Evolutionary conservation across 2,888 invertebrate genomes (phyloP).

Genomic region (Drosophila acutilabella): DNA sequence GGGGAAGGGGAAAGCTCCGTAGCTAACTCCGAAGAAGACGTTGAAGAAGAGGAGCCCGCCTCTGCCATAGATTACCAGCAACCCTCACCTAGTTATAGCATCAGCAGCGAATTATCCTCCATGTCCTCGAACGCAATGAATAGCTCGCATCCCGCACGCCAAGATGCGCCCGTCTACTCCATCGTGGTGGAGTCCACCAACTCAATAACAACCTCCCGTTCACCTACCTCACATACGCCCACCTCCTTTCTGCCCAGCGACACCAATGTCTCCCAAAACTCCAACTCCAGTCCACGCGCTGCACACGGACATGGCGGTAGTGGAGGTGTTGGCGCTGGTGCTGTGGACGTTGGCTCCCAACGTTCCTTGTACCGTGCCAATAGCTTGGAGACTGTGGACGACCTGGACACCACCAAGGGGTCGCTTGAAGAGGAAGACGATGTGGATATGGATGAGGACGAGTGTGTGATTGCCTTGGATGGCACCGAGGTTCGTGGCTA

Average conservation of each 20-base stretch:
- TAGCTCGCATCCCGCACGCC: constrained; percentile 3
- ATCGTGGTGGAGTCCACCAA: constrained; percentile 60
- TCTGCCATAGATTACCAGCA: constrained; percentile 12
- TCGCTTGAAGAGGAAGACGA: constrained; percentile 62
- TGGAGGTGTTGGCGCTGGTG: constrained; percentile 30
- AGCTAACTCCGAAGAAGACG: constrained; percentile 1
- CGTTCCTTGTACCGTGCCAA: constrained; percentile 62
- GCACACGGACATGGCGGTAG: constrained; percentile 19
- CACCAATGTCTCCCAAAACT: constrained; percentile 60
- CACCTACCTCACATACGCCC: constrained; percentile 53
- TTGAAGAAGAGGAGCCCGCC: not conserved
- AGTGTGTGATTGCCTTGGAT: constrained; percentile 69
- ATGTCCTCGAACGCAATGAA: constrained; percentile 37
- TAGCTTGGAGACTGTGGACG: constrained; percentile 67
- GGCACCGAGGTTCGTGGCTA: constrained; percentile 67
- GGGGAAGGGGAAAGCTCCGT: constrained; percentile 9
- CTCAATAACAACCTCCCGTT: constrained; percentile 57
- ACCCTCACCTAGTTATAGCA: constrained; percentile 42
- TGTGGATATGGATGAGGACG: constrained; percentile 63
- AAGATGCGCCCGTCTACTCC: constrained; percentile 45
- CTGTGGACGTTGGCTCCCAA: constrained; percentile 35
- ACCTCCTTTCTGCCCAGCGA: constrained; percentile 66
- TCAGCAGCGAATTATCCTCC: constrained; percentile 47
- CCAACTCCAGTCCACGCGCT: constrained; percentile 52
- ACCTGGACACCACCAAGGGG: constrained; percentile 67